Base-by-base conservation (phyloP, 2,797 vertebrate genomes). In the Octomys mimax region DNA sequence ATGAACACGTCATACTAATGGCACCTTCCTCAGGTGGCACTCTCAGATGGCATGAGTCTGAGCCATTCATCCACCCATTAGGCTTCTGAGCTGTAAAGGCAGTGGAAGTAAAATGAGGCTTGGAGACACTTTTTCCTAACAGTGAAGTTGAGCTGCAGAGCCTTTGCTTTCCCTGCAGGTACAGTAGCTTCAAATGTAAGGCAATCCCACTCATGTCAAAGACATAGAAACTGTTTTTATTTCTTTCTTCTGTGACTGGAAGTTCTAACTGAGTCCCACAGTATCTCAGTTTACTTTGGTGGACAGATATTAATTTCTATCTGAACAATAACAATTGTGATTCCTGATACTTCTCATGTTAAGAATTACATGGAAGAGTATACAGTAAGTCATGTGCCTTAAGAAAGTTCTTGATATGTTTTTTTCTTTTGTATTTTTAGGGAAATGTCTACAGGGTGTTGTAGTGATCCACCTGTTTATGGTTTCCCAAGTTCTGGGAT, bases 271-370 rank as follows among this genome's bases (percentile, higher is more conserved):
- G 12, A 82, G 28, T 66, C 12, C 5, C 77, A 10, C 42, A 52
- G 4, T 26, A 71, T 94, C 92, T 89, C 12, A 14, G 52, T 92
- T 85, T 78, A 24, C 28, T 87, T n/a, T 62, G 59, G 16, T 82
- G 42, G 88, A 91, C 46, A 92, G 62, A 89, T 42, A 90, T 54
- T 78, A 52, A 79, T 73, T 93, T 92, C 49, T 87, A 87, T 62
- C 49, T 59, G 5, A n/a, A 52, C 26, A 90, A 46, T 62, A 36
- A 85, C 36, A 52, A 21, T 10, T 68, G 22, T 57, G 82, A 70
- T 82, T 77, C 57, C 28, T 28, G 22, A 4, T 68, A 49, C 2
- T 79, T n/a, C 62, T 46, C 93, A 36, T 33, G 31, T 46, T 88
- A 21, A 83, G 57, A 95, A 61, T 75, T 95, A 75, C 91, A 46